Conservation (phyloP, 2,888 invertebrate genomes). For the Leptura quadrifasciata region DNA sequence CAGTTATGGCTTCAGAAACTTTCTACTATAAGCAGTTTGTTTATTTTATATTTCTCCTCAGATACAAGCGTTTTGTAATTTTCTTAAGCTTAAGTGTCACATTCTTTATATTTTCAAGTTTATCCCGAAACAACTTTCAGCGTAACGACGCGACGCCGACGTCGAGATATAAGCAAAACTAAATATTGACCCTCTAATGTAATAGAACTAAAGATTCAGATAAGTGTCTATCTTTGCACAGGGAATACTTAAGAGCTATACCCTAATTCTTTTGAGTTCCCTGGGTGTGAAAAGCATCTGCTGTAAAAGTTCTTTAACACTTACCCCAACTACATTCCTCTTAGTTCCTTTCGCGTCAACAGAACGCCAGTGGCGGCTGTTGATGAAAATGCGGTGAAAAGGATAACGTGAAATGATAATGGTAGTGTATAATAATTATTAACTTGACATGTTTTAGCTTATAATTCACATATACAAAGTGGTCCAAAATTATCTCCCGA, state of each 20-base stretch:
- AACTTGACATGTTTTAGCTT: no score
- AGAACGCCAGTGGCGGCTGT: slow-evolving; percentile 1
- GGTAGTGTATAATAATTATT: no score
- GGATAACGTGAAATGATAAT: no score
- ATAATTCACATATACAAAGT: no score
- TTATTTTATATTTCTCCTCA: not conserved
- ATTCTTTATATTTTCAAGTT: not conserved
- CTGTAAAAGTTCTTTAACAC: slow-evolving; percentile 17
- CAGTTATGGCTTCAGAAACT: not conserved
- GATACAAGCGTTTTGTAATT: not conserved
- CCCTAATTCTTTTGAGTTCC: slow-evolving; percentile 17
- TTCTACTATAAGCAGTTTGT: not conserved
- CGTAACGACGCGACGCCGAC: slow-evolving; percentile 1
- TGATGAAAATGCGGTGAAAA: not conserved
- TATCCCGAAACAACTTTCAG: not conserved
- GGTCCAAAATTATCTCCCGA: no score
- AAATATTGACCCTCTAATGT: slow-evolving; percentile 15
- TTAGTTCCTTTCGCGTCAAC: not conserved
- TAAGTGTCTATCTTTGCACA: slow-evolving; percentile 19
- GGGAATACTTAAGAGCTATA: slow-evolving; percentile 15
- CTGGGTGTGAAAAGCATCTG: slow-evolving; percentile 8
- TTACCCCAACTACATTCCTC: not conserved
- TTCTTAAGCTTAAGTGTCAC: not conserved
- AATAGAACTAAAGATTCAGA: slow-evolving; percentile 21
- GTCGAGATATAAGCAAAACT: slow-evolving; percentile 13